Evolutionary conservation across 23 tunicate genomes (phyloP), one percentile per base, ranked within the genome.

Genomic region (Styela plicata): DNA sequence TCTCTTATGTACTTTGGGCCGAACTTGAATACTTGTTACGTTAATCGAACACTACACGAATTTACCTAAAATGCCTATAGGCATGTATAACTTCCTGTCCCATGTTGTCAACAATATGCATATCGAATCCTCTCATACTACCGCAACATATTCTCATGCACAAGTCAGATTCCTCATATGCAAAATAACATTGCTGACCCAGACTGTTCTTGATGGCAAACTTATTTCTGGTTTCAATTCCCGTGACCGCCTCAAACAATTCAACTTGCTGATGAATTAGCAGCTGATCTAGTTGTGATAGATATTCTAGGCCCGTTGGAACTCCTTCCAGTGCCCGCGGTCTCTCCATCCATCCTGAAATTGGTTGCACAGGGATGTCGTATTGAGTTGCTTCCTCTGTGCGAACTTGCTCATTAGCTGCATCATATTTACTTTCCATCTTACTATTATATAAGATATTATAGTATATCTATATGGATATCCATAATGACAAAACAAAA

Each of bases 201-300:
- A 73, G 78, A 31, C 2, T 73, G 52, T 73, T 73, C 27, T 73
- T 73, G 21, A 73, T 35, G 16, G 53, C 78, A 34, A 25, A 73
- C 27, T 73, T 73, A 22, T 73, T 73, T 28, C 2, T 33, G 2
- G 53, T 73, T 33, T 73, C 78, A 33, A 78, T 78, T 22, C 77
- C 34, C 25, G 82, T 78, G 0, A 78, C 23, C 30, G 52, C 78
- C 79, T 92, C 97, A 53, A 92, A 85, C 31, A 92, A 34, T 65
- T 92, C 97, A 2, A 92, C 89, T 89, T 92, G 93, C 68, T 92
- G 97, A 64, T 92, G 92, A n/a, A 92, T 78, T 21, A 92, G 78
- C 13, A 92, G n/a, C 52, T 92, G 97, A 78, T 92, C 97, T 22
- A 92, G 83, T 25, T 84, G 86, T 33, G 92, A 74, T 0, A 92